A percentile compares a stretch with the other conserved stretches of the same genome.
Evolutionary conservation across 2,113 vertebrate genomes (phyloP).

Genomic region (Melanocharis versteri): DNA sequence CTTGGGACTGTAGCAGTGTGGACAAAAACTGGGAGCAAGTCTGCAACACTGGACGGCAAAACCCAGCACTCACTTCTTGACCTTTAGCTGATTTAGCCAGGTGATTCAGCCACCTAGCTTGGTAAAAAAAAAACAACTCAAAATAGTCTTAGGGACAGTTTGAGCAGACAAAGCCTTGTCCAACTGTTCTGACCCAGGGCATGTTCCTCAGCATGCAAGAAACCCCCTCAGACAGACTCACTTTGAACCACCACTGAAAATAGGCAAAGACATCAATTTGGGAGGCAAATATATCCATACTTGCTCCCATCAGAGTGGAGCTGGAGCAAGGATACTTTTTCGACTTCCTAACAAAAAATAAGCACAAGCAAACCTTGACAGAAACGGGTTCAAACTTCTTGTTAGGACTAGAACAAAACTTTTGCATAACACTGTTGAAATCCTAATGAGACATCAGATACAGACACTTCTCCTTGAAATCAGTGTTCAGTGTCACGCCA

Average conservation of each 20-base stretch:
- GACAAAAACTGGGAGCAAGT: neutral
- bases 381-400: neutral
- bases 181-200: neutral
- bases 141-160: neutral
- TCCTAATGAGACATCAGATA: neutral
- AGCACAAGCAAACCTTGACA: neutral
- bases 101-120: neutral
- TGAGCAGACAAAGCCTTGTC: neutral
- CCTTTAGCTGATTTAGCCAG: neutral
- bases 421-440: neutral
- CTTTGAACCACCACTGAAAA: neutral
- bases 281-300: neutral
- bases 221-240: neutral
- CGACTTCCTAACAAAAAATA: neutral
- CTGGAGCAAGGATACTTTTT: neutral
- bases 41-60: neutral
- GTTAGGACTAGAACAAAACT: neutral
- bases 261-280: fast-evolving
- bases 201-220: neutral
- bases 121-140: fast-evolving
- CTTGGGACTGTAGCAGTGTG: fast-evolving
- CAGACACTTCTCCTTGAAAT: neutral
- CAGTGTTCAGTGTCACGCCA: neutral
- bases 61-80: neutral
- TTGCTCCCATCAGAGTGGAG: neutral